Base-by-base conservation (phyloP, 2,888 invertebrate genomes). In the Tinea pellionella region DNA sequence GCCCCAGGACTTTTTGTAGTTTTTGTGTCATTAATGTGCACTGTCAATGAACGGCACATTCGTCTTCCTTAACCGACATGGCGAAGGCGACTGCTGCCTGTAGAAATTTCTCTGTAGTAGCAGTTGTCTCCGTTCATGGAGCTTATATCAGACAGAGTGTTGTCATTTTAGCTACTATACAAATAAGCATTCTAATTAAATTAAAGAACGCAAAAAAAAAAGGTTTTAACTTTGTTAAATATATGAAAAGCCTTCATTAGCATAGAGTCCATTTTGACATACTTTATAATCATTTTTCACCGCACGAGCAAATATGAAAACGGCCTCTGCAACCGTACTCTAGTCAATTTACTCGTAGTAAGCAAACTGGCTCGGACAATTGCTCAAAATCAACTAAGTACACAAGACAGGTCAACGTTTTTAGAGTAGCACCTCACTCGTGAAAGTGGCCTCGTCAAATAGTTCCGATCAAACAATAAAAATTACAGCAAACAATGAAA, bases 381-480 rank as follows among this genome's bases (percentile, higher is more conserved):
- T 59, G 68, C 70, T 69, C 71, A 69, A 78, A 80, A 78, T 80
- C 76, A 75, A 72, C 77, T 74, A 75, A 79, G 75, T 75, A 75
- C 70, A 70, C 68, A 41, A 43, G 75, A 72, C 78, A 75, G 80
- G 79, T 81, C 80, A 81, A 79, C 78, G 80, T 74, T 80, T 84
- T 78, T 77, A 78, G 80, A 83, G 81, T 83, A 82, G 83, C 82
- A 73, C 77, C 73, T 37, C 16, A 75, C 66, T 74, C 71, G 83
- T 76, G 84, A 85, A 85, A 84, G 84, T 80, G 73, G 57, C 55
- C 70, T 77, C 75, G 76, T 71, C 77, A 82, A 82, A 83, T 75
- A 84, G 73, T 74, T 78, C 70, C 76, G 70, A 72, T 74, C 78
- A 80, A 82, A 81, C 74, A 80, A 72, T 70, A 72, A 65, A 19